Conservation (phyloP, 2,888 invertebrate genomes). For the Brenthis ino region DNA sequence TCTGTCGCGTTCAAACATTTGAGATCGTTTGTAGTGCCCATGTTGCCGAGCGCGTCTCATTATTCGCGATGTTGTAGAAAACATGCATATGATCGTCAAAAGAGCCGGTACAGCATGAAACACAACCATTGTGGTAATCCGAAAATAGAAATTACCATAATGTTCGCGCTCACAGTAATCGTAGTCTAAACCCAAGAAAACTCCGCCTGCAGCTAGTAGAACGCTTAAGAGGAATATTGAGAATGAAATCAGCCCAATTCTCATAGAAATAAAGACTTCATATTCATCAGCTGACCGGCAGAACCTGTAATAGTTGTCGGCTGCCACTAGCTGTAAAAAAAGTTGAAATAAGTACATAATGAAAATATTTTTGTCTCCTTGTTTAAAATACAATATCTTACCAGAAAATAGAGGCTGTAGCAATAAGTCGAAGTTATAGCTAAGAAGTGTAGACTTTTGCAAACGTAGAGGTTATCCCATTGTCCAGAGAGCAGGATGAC, state of each 20-base stretch:
- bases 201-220: conserved; percentile 83
- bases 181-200: conserved; percentile 83
- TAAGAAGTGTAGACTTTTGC: conserved; percentile 85
- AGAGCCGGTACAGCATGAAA: conserved; percentile 83
- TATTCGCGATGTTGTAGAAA: conserved; percentile 75
- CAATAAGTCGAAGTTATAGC: conserved; percentile 85
- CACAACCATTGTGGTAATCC: conserved; percentile 78
- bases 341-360: conserved; percentile 1
- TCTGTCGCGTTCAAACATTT: conserved; percentile 84
- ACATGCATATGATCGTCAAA: conserved; percentile 79
- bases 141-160: conserved; percentile 80
- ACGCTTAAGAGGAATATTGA: conserved; percentile 82
- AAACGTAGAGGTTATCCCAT: conserved; percentile 82
- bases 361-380: neutral
- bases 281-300: conserved; percentile 69
- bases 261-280: conserved; percentile 71
- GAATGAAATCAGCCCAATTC: conserved; percentile 78
- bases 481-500: conserved; percentile 86
- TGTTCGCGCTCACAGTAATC: conserved; percentile 85
- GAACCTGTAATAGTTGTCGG: conserved; percentile 85
- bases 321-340: conserved; percentile 74
- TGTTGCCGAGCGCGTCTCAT: conserved; percentile 77
- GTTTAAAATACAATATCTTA: conserved; percentile 49
- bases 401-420: conserved; percentile 70
- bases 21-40: conserved; percentile 83